Evolutionary conservation across 2,888 invertebrate species (phyloP).

Genomic region (Epirrita christyi): DNA sequence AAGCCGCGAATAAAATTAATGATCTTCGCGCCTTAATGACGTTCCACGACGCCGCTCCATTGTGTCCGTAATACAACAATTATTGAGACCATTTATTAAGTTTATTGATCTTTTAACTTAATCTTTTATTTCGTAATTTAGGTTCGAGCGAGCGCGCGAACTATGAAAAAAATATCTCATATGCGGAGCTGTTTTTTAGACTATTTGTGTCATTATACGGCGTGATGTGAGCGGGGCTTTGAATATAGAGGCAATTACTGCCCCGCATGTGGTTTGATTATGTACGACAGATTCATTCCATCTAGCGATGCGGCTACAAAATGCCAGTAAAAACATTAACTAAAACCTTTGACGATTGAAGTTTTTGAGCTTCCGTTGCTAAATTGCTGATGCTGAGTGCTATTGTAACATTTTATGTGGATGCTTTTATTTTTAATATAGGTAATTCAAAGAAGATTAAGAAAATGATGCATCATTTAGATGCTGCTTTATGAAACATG

Average conservation of each 20-base stretch:
- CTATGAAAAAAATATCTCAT: conserved; percentile 82
- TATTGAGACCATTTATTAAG: conserved; percentile 85
- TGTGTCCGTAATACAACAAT: conserved; percentile 85
- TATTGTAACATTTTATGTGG: conserved; percentile 66
- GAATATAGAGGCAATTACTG: conserved; percentile 84
- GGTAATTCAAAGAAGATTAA: conserved; percentile 44
- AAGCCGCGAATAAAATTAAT: conserved; percentile 85
- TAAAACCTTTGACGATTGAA: conserved; percentile 66
- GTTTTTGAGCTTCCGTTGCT: conserved; percentile 81
- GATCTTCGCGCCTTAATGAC: conserved; percentile 84
- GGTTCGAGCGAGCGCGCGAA: conserved; percentile 80
- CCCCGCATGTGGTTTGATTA: conserved; percentile 84
- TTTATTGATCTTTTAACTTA: conserved; percentile 85
- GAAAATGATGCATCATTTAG: conserved; percentile 45
- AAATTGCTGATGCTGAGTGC: conserved; percentile 75
- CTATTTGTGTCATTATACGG: conserved; percentile 85
- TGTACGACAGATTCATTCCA: conserved; percentile 76
- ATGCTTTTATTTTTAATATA: conserved; percentile 41
- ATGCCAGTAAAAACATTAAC: conserved; percentile 74
- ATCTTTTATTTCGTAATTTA: conserved; percentile 85
- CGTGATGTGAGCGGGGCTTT: conserved; percentile 83
- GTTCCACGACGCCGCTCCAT: conserved; percentile 84
- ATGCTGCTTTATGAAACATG: conserved; percentile 47
- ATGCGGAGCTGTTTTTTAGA: conserved; percentile 82
- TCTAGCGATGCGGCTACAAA: conserved; percentile 74